A percentile compares a stretch with the other conserved stretches of the same genome.
Conservation (phyloP, 1,140 invertebrate species). For the Neuroterus valhalla region DNA sequence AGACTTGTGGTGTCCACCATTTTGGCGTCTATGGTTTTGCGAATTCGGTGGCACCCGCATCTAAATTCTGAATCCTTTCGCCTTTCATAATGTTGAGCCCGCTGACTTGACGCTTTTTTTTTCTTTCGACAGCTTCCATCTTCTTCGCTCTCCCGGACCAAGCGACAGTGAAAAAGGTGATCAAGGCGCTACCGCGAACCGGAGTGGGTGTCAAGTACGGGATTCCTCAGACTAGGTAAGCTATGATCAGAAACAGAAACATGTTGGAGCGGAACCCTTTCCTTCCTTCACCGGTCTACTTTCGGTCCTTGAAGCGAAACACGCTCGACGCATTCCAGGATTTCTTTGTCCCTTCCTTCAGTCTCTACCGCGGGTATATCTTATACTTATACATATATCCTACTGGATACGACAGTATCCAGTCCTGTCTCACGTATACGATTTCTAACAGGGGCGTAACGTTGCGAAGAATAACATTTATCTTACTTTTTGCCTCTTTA, state of each 20-base stretch:
- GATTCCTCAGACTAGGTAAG: conserved; percentile 95
- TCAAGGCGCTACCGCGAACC: conserved; percentile 96
- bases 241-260: conserved; percentile 37
- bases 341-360: conserved; percentile 41
- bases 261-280: conserved; percentile 26
- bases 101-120: conserved; percentile 61
- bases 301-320: conserved; percentile 49
- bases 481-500: too few species aligned
- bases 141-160: conserved; percentile 99
- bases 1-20: too few species aligned
- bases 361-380: conserved; percentile 27
- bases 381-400: neutral
- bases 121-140: conserved; percentile 90
- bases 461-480: too few species aligned
- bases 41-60: too few species aligned
- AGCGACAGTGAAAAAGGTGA: conserved; percentile 97
- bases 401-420: too few species aligned
- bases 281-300: conserved; percentile 35
- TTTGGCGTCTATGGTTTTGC: too few species aligned
- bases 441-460: too few species aligned
- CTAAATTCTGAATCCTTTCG: too few species aligned
- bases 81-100: too few species aligned
- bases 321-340: conserved; percentile 60
- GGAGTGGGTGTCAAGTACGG: conserved; percentile 99
- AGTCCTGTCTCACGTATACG: too few species aligned